These are phyloP conservation scores for Melanaphis sacchari DNA, from an alignment of 1,140 invertebrate species.

Conservation along the genomic window DNA sequence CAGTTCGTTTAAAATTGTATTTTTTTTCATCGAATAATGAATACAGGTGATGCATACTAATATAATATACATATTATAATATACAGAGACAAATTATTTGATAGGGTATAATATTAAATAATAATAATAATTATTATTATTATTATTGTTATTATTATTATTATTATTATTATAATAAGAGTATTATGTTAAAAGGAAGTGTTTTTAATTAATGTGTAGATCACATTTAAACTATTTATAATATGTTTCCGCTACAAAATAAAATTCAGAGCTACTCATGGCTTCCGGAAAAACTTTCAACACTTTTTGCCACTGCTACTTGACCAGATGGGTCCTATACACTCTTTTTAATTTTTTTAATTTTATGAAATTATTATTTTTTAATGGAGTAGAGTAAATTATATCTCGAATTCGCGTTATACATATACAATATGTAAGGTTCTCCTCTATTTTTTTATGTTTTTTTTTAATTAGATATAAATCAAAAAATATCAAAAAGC, in stretches of 20 bases:
- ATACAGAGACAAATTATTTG: neutral
- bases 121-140: no score
- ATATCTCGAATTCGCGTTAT: neutral
- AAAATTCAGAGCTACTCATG: constrained; percentile 20
- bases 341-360: constrained; percentile 3
- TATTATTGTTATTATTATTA: no score
- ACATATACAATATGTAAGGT: neutral
- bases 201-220: neutral
- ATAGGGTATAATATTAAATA: neutral
- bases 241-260: neutral
- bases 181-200: neutral
- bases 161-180: neutral
- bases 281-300: constrained; percentile 32
- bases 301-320: neutral
- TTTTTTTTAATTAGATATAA: neutral
- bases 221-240: neutral
- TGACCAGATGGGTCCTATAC: neutral
- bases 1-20: neutral
- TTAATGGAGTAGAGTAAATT: neutral
- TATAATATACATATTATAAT: neutral
- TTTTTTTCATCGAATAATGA: neutral
- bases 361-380: constrained; percentile 19
- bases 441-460: neutral
- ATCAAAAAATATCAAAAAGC: neutral
- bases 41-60: neutral